phyloP scores from a whole-genome alignment of 2,113 vertebrate genomes.

The Apodemus speciosus region DNA sequence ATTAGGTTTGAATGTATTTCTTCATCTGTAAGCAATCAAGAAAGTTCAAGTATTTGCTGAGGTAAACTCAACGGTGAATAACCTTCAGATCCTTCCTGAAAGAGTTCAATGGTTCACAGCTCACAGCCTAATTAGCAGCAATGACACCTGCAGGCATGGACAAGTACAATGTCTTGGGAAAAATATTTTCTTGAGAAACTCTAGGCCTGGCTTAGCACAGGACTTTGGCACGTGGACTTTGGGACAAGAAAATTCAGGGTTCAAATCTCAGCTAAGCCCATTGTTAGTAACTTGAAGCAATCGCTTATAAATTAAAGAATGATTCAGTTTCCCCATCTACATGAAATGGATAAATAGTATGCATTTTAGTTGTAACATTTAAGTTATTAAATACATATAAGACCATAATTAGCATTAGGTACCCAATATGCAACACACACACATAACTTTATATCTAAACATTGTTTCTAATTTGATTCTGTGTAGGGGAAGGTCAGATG shows the following conservation, averaged over 20 bases:
- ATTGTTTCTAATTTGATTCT: constrained; percentile 21
- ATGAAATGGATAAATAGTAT: not conserved
- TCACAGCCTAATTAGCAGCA: not conserved
- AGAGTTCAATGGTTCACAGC: constrained; percentile 4
- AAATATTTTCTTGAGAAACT: not conserved
- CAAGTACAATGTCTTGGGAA: not conserved
- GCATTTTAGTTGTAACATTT: not conserved
- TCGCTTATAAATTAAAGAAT: not conserved
- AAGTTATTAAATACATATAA: constrained; percentile 4
- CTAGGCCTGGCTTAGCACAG: too few species aligned
- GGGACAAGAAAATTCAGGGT: not conserved
- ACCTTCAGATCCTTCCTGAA: not conserved
- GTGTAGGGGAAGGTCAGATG: not conserved
- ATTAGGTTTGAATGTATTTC: constrained; percentile 24
- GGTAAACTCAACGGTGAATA: constrained; percentile 34
- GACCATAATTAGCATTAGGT: too few species aligned
- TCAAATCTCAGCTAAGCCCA: not conserved
- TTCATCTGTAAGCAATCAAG: not conserved
- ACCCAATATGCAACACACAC: not conserved
- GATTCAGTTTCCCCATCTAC: not conserved
- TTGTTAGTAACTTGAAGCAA: not conserved
- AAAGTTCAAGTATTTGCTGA: constrained; percentile 32
- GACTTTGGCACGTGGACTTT: not conserved
- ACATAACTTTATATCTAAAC: not conserved
- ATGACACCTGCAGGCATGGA: not conserved